phyloP scores from a whole-genome alignment of 2,888 invertebrate species.

The Scaptomyza caliginosa region DNA sequence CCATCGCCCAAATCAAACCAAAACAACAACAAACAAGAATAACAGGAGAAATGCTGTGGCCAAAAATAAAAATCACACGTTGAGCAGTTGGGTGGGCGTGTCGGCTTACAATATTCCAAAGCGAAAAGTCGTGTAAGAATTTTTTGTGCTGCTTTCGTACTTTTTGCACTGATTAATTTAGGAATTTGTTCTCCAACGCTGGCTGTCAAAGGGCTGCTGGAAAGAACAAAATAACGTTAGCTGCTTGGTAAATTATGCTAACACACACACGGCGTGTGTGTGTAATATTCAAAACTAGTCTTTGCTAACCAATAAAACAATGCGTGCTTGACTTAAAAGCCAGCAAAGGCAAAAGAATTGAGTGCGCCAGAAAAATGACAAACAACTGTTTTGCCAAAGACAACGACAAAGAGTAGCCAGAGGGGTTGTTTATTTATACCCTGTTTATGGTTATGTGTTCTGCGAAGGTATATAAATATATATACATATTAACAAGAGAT shows the following conservation, averaged over 20 bases:
- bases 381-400: slow-evolving; percentile 7
- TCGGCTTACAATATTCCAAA: slow-evolving; percentile 78
- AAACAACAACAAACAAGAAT: slow-evolving; percentile 19
- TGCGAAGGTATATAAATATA: too few species aligned
- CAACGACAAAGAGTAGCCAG: background rate
- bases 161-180: slow-evolving; percentile 74
- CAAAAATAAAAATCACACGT: slow-evolving; percentile 18
- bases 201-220: slow-evolving; percentile 11
- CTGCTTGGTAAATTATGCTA: slow-evolving; percentile 53
- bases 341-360: slow-evolving; percentile 31
- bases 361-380: slow-evolving; percentile 38
- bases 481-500: background rate
- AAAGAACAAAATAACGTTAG: slow-evolving; percentile 1
- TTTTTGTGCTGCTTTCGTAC: slow-evolving; percentile 44
- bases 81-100: slow-evolving; percentile 44
- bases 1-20: slow-evolving; percentile 60
- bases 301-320: slow-evolving; percentile 41
- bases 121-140: slow-evolving; percentile 78
- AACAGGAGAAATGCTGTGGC: slow-evolving; percentile 1
- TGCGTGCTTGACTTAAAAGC: slow-evolving; percentile 16
- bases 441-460: background rate
- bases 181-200: slow-evolving; percentile 42
- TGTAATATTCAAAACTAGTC: slow-evolving; percentile 33
- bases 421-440: slow-evolving; percentile 14
- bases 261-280: slow-evolving; percentile 60